phyloP scores from a whole-genome alignment of 2,113 vertebrate species.

The Hemicordylus capensis region DNA sequence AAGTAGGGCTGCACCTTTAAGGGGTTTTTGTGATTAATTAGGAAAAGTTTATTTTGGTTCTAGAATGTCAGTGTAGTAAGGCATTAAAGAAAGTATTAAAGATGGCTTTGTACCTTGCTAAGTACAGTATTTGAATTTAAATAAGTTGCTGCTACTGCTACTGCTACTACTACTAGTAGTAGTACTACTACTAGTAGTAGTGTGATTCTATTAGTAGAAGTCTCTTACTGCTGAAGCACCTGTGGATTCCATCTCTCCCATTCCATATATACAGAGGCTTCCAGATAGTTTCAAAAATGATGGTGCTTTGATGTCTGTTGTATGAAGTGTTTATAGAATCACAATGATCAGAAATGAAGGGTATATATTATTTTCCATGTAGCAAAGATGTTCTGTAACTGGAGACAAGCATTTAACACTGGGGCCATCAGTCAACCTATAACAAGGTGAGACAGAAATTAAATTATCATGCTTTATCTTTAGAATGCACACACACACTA shows the following conservation, averaged over 20 bases:
- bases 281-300: background rate
- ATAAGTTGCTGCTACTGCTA: too few relatives aligned
- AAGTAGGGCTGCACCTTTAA: background rate
- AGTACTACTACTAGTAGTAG: background rate
- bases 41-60: background rate
- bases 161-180: too few relatives aligned
- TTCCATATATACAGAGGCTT: background rate
- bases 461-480: too few relatives aligned
- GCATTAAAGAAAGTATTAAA: background rate
- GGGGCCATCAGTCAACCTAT: too few relatives aligned
- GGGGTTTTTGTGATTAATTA: background rate
- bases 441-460: too few relatives aligned
- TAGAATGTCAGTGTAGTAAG: background rate
- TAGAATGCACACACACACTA: too few relatives aligned
- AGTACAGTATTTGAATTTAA: background rate
- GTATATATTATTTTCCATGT: background rate
- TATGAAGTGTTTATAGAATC: too few relatives aligned
- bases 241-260: background rate
- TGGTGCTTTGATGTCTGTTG: background rate
- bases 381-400: background rate
- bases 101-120: background rate
- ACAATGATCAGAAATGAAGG: too few relatives aligned
- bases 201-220: too few relatives aligned
- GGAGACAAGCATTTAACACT: too few relatives aligned
- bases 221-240: background rate